A percentile compares a stretch with the other conserved stretches of the same genome.
Conservation (phyloP, 1,140 invertebrate species). For the Oryctes rhinoceros region DNA sequence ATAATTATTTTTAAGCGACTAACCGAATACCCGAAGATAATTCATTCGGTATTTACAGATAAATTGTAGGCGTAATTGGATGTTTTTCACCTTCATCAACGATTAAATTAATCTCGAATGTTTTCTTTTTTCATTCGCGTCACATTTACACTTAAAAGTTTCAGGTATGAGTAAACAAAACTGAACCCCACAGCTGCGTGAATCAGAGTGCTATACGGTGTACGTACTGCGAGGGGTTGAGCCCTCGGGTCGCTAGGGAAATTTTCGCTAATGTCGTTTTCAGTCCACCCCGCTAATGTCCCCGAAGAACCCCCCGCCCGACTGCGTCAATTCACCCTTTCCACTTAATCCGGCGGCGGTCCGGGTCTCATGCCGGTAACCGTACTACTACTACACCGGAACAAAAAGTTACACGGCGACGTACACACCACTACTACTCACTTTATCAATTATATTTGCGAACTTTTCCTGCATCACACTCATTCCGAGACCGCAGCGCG, state of each 20-base stretch:
- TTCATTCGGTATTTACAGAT: too few species aligned
- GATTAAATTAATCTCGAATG: neutral
- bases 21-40: too few species aligned
- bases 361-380: neutral
- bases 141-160: slow-evolving; percentile 7
- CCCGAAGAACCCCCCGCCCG: slow-evolving; percentile 16
- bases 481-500: slow-evolving; percentile 7
- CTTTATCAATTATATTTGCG: slow-evolving; percentile 43
- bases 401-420: slow-evolving; percentile 42
- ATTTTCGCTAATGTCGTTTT: slow-evolving; percentile 45
- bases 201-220: slow-evolving; percentile 37
- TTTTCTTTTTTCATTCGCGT: neutral
- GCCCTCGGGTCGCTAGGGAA: slow-evolving; percentile 43
- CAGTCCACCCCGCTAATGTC: slow-evolving; percentile 30
- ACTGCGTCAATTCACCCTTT: slow-evolving; percentile 4
- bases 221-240: slow-evolving; percentile 4
- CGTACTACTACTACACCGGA: slow-evolving; percentile 39
- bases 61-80: neutral
- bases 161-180: slow-evolving; percentile 3
- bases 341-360: neutral
- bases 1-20: too few species aligned
- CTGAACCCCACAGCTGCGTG: slow-evolving; percentile 26
- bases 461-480: slow-evolving; percentile 18
- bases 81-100: neutral
- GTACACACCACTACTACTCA: slow-evolving; percentile 41